Evolutionary conservation across 2,888 invertebrate species (phyloP).

Genomic region (Synanthedon andrenaeformis): DNA sequence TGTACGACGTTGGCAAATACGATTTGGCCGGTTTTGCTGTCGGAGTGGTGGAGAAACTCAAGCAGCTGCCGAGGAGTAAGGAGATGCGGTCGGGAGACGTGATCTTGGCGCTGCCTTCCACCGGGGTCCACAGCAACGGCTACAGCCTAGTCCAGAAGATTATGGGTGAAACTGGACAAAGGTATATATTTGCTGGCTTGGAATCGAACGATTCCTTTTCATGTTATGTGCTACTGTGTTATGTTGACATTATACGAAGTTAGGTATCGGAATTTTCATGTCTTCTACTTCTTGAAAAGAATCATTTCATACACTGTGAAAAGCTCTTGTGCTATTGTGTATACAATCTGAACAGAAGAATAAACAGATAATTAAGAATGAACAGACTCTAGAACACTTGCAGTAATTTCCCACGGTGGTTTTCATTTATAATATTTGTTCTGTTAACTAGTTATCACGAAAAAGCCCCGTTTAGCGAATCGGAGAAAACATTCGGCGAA

Average conservation of each 20-base stretch:
- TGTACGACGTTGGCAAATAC: conserved; percentile 89
- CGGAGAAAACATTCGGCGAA: conserved; percentile 71
- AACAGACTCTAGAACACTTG: too few relatives aligned
- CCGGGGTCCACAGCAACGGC: conserved; percentile 95
- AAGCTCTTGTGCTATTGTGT: too few relatives aligned
- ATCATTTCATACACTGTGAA: not conserved
- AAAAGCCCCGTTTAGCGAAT: conserved; percentile 48
- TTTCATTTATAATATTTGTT: too few relatives aligned
- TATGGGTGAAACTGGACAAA: conserved; percentile 74
- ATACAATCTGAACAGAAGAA: too few relatives aligned
- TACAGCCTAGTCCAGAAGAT: conserved; percentile 89
- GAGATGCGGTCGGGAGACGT: conserved; percentile 81
- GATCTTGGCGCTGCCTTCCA: conserved; percentile 88
- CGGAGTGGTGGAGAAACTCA: conserved; percentile 85
- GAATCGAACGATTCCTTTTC: too few relatives aligned
- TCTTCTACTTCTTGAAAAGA: too few relatives aligned
- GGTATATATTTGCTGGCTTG: conserved; percentile 43
- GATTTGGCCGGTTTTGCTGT: conserved; percentile 97
- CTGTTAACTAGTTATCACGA: conserved; percentile 38
- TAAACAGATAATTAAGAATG: too few relatives aligned
- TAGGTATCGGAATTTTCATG: too few relatives aligned
- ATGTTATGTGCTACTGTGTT: too few relatives aligned
- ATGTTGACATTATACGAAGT: too few relatives aligned
- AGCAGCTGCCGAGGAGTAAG: conserved; percentile 75
- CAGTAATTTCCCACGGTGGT: too few relatives aligned